Base-by-base conservation (phyloP, 2,113 vertebrate genomes). In the Haplotaxodon microlepis region DNA sequence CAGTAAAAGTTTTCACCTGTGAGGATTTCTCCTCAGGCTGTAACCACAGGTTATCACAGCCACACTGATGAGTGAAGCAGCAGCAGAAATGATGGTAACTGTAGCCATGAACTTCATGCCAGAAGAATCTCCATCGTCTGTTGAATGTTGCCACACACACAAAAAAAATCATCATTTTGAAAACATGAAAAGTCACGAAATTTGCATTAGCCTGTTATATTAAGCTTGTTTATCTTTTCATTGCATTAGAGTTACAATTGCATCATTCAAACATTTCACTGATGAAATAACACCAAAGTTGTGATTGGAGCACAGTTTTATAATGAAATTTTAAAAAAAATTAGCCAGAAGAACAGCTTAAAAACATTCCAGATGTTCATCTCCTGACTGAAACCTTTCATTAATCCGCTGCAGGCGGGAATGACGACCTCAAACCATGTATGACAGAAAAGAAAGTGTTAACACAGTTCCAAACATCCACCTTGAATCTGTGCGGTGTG, bases 271-370 rank as follows among this genome's bases (percentile, higher is more conserved):
- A 59, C 13, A 29, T 16, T 57, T 57, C 3, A 59, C 56, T 29
- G 13, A 59, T 29, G 6, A 59, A 29, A 59, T 17, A 17, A 59
- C 13, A 59, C 0, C 27, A 59, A 59, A 59, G 14, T 17, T 31
- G 27, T 59, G 14, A 59, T 9, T 31, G 56, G 27, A 59, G 56
- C 56, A 59, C 56, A 59, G 14, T 59, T 59, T 29, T 59, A 29
- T 9, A 29, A 59, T 29, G 24, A 59, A 0, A 29, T 56, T 4
- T 56, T 3, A 24, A 4, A 2, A 56, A 14, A 0, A 59, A 59
- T 0, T 16, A 31, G 56, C 13, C 56, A 31, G 5, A 59, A 31
- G 4, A 31, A 59, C 8, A 29, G 24, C 4, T 31, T 59, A 59
- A 59, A 59, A 59, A 31, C 56, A 59, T 59, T 29, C 13, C 56